These are phyloP conservation scores for Hydrophis major DNA, from an alignment of 2,797 vertebrate species.

Conservation along the genomic window DNA sequence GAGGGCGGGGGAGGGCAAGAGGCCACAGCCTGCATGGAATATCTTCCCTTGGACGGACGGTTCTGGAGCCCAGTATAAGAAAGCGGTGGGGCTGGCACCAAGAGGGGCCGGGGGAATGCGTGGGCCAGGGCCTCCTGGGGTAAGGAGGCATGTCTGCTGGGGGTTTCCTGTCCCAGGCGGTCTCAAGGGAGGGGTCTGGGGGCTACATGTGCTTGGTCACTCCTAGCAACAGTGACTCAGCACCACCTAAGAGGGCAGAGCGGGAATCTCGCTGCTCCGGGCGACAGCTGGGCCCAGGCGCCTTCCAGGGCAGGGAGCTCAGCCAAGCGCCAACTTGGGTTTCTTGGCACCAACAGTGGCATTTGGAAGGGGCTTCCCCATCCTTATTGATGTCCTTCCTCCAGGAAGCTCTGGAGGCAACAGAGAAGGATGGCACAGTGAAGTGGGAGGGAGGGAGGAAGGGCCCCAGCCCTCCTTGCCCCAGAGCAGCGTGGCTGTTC, in stretches of 20 bases:
- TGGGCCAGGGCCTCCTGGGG: too few species aligned
- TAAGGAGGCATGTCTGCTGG: not conserved
- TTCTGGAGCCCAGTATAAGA: not conserved
- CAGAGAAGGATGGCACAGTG: not conserved
- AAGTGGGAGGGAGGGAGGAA: not conserved
- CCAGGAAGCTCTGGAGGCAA: not conserved
- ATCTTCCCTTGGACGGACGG: not conserved
- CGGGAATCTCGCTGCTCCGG: not conserved
- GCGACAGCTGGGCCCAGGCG: not conserved
- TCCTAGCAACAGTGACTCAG: not conserved
- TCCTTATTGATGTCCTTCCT: not conserved
- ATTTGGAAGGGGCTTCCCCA: not conserved
- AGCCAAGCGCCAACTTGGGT: not conserved
- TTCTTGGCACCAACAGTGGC: not conserved
- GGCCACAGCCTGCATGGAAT: not conserved
- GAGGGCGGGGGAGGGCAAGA: not conserved
- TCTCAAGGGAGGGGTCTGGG: not conserved
- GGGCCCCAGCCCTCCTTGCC: not conserved
- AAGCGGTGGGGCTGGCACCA: too few species aligned
- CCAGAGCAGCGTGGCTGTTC: not conserved
- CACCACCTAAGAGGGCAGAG: not conserved
- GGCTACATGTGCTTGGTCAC: not conserved
- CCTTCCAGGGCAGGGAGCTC: not conserved
- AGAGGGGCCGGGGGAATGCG: rapidly evolving
- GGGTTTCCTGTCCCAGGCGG: rapidly evolving